These are phyloP conservation scores for Pelochelys cantorii DNA, from an alignment of 2,797 vertebrate genomes.

Conservation along the genomic window DNA sequence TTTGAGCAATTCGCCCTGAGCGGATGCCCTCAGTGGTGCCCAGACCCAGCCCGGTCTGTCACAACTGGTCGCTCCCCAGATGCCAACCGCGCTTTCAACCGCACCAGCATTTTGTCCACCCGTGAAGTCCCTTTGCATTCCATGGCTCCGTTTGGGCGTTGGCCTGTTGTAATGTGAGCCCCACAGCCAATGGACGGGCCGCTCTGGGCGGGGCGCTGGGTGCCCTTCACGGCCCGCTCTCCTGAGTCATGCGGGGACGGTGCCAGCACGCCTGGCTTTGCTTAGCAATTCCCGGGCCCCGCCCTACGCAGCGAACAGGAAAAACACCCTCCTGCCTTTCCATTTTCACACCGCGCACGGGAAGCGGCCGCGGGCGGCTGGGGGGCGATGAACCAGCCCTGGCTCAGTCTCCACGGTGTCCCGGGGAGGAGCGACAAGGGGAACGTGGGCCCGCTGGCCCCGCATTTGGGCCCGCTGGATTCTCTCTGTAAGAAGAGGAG, in stretches of 20 bases:
- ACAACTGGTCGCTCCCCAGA: too few species aligned
- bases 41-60: too few species aligned
- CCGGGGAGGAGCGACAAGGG: not conserved
- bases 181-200: too few species aligned
- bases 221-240: too few species aligned
- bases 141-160: not conserved
- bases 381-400: too few species aligned
- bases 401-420: too few species aligned
- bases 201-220: not conserved
- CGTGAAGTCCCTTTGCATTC: not conserved
- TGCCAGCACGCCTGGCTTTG: not conserved
- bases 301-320: too few species aligned
- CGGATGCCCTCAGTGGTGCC: too few species aligned
- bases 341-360: not conserved
- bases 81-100: too few species aligned
- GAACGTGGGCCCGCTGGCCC: not conserved
- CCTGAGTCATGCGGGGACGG: not conserved
- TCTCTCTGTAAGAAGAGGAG: not conserved
- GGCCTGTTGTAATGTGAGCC: too few species aligned
- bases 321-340: not conserved
- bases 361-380: not conserved
- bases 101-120: not conserved
- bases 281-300: not conserved
- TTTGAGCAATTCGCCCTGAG: too few species aligned
- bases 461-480: not conserved